Percentiles rank a stretch among this genome's conserved stretches.
phyloP scores from a whole-genome alignment of 2,888 invertebrate genomes.

The Drosophila pegasa region DNA sequence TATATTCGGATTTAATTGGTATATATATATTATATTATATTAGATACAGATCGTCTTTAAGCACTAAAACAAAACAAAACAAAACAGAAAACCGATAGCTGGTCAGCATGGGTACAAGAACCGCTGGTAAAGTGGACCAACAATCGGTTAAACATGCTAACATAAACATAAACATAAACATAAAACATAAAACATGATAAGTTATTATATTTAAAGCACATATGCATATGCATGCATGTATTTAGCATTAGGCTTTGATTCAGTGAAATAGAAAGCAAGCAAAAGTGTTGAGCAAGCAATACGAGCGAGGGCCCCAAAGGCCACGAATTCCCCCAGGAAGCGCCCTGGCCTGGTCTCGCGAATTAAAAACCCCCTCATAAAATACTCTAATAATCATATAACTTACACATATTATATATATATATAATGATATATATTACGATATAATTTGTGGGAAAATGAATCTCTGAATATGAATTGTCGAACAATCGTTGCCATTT shows the following conservation, averaged over 20 bases:
- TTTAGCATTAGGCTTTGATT: slow-evolving; percentile 49
- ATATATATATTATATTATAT: slow-evolving; percentile 28
- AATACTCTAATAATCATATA: slow-evolving; percentile 32
- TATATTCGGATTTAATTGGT: slow-evolving; percentile 38
- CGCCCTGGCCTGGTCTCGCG: slow-evolving; percentile 67
- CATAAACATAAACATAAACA: slow-evolving; percentile 32
- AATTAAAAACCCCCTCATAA: slow-evolving; percentile 21
- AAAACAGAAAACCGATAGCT: slow-evolving; percentile 72
- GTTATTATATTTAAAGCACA: slow-evolving; percentile 20
- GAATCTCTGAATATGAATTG: slow-evolving; percentile 81
- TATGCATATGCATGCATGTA: slow-evolving; percentile 16
- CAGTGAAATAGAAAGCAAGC: slow-evolving; percentile 31
- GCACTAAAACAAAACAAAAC: slow-evolving; percentile 39
- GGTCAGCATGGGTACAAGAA: slow-evolving; percentile 57
- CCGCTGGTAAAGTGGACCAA: slow-evolving; percentile 85
- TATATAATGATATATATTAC: slow-evolving; percentile 24
- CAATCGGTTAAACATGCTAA: slow-evolving; percentile 69
- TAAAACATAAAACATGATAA: slow-evolving; percentile 29
- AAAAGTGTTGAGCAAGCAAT: slow-evolving; percentile 84
- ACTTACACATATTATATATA: slow-evolving; percentile 31
- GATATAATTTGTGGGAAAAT: slow-evolving; percentile 61
- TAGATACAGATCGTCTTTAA: slow-evolving; percentile 54
- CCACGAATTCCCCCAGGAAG: slow-evolving; percentile 20
- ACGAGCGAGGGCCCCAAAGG: slow-evolving; percentile 73
- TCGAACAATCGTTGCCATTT: slow-evolving; percentile 83